Evolutionary conservation across 2,113 vertebrate species (phyloP), one percentile per base, ranked within the genome.

Genomic region (Myiozetetes cayanensis): DNA sequence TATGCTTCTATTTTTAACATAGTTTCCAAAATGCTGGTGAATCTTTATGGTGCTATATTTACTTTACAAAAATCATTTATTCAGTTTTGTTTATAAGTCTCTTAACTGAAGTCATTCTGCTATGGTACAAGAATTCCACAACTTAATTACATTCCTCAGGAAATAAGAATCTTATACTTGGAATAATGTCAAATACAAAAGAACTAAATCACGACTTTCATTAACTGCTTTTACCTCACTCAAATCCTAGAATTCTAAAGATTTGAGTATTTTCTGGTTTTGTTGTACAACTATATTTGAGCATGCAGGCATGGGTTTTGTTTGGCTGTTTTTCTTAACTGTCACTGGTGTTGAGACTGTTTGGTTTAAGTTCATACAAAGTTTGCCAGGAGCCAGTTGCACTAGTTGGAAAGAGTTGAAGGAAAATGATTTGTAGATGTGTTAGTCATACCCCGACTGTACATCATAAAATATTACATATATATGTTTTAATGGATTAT

Each of bases 61-160:
- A 49, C 8, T 52, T 70, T 22, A 9, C 0, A 24, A 53, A 79
- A 80, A 67, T 46, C 0, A 3, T 82, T 73, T 66, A 25, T 85
- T 73, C 37, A 15, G 17, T 72, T 87, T 80, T 95, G 43, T 43
- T 85, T 87, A n/a, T 71, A 55, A 46, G 50, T 91, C 37, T 85
- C 22, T 81, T 82, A 95, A 87, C 35, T 84, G 17, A 56, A 76
- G n/a, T 90, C 55, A n/a, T 73, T 94, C 39, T 83, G 9, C 65
- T 80, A 15, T 83, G 47, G 39, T 86, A 55, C 24, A 41, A 73
- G 66, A 87, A 85, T 82, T 87, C 77, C 66, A 58, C 78, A 55
- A 77, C 47, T 92, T 94, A 86, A 90, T 88, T 86, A 27, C 47
- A 65, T 96, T 96, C 83, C 49, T 86, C 18, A 49, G 85, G 79